Percentiles rank a stretch among this genome's conserved stretches.
Evolutionary conservation across 2,888 invertebrate species (phyloP).

Genomic region (Linnaemya vulpina): DNA sequence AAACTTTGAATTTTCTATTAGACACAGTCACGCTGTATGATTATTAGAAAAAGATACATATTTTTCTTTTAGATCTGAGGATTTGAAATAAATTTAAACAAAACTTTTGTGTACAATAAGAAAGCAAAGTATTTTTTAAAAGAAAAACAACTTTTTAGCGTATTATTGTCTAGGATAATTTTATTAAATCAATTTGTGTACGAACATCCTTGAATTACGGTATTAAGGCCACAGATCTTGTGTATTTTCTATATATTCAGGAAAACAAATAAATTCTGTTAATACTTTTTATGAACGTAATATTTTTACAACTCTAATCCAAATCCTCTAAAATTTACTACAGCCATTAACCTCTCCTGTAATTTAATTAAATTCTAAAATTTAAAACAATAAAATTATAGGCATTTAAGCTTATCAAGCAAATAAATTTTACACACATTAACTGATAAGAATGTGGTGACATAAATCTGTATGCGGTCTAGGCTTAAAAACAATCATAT

Average conservation of each 20-base stretch:
- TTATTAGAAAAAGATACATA: neutral
- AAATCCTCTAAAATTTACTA: constrained; percentile 2
- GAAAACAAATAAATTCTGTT: too few relatives aligned
- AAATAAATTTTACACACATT: constrained; percentile 62
- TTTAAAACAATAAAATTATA: constrained; percentile 56
- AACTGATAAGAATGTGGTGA: constrained; percentile 71
- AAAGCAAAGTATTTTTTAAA: too few relatives aligned
- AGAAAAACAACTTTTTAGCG: too few relatives aligned
- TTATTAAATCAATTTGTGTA: too few relatives aligned
- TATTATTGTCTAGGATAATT: too few relatives aligned
- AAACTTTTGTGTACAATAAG: too few relatives aligned
- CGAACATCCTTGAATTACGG: too few relatives aligned
- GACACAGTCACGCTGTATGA: neutral
- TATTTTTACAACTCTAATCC: neutral
- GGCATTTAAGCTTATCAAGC: constrained; percentile 50
- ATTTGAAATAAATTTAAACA: neutral
- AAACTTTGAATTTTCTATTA: neutral
- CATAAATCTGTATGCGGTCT: constrained; percentile 63
- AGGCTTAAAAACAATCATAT: constrained; percentile 28
- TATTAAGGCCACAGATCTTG: too few relatives aligned
- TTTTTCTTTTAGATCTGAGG: neutral
- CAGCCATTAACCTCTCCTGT: neutral
- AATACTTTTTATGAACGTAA: too few relatives aligned
- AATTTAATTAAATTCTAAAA: constrained; percentile 27
- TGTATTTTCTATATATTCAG: too few relatives aligned